Evolutionary conservation across 2,797 vertebrate species (phyloP).

Genomic region (Gallinago stenura): DNA sequence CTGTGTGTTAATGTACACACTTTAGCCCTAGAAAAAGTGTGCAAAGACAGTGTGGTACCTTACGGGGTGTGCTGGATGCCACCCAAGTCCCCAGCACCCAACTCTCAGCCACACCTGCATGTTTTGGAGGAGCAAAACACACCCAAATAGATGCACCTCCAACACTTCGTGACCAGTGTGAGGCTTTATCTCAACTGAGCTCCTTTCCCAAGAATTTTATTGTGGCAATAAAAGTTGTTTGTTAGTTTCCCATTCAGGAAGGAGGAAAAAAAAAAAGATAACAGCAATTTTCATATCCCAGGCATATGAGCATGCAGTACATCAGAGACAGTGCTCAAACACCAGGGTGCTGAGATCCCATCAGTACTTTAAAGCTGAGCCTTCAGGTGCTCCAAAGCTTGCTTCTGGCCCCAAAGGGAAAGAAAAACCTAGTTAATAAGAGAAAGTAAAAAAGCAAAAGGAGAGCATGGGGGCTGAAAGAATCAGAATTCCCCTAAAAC

Average conservation of each 20-base stretch:
- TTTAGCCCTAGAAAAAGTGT: neutral
- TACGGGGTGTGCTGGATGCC: fast-evolving
- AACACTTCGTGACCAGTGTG: neutral
- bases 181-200: neutral
- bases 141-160: neutral
- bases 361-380: neutral
- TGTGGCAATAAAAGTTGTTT: neutral
- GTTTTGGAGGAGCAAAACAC: neutral
- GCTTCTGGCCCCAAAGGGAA: neutral
- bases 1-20: neutral
- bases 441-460: neutral
- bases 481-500: neutral
- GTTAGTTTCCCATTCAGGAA: neutral
- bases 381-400: neutral
- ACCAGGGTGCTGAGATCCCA: neutral
- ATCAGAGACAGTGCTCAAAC: neutral
- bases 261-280: neutral
- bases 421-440: neutral
- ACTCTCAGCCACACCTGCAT: neutral
- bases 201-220: neutral
- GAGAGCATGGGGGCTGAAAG: neutral
- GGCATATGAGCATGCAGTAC: neutral
- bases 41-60: neutral
- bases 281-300: neutral
- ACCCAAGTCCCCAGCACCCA: neutral